Evolutionary conservation across 2,797 vertebrate species (phyloP), one percentile per base, ranked within the genome.

Genomic region (Oryzias sinensis): DNA sequence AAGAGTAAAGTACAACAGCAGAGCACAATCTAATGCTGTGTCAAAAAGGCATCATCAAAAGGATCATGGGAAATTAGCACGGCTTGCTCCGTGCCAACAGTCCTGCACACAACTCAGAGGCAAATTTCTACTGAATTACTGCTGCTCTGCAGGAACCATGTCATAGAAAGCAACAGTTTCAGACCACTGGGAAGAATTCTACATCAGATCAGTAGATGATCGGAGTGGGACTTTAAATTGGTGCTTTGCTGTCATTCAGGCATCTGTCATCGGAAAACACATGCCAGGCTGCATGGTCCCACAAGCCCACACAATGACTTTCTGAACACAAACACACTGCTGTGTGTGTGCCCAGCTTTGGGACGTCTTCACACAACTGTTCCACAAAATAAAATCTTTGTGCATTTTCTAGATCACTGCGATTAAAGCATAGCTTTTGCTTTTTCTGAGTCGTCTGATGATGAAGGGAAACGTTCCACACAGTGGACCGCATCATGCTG

Each of bases 231-330:
- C 27, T 64, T 46, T 25, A 79, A 74, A 89, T 82, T 79, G 64
- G 68, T 54, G 58, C 72, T 75, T 72, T 69, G 71, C 77, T 77
- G 77, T 72, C 72, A 85, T 60, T 66, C 74, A 69, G 61, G 75
- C 81, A 71, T 65, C 74, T 82, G 72, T 79, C 52, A 84, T 76
- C 68, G 67, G 46, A 65, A 81, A 81, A 67, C 62, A 76, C 72
- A 85, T 18, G 48, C n/a, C 50, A 18, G 37, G 66, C 67, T 57
- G 65, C 87, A 78, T 80, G 86, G 90, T 79, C 55, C 49, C 72
- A 89, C 86, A 79, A 0, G 81, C 56, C 72, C 56, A 65, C 37
- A 68, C 49, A 29, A 51, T 57, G 64, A 72, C 76, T 49, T 55
- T 42, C 9, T 2, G 5, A 49, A 62, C 68, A 68, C 56, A 43